These are phyloP conservation scores for Lepus americanus DNA, from an alignment of 2,113 vertebrate genomes.

Conservation along the genomic window DNA sequence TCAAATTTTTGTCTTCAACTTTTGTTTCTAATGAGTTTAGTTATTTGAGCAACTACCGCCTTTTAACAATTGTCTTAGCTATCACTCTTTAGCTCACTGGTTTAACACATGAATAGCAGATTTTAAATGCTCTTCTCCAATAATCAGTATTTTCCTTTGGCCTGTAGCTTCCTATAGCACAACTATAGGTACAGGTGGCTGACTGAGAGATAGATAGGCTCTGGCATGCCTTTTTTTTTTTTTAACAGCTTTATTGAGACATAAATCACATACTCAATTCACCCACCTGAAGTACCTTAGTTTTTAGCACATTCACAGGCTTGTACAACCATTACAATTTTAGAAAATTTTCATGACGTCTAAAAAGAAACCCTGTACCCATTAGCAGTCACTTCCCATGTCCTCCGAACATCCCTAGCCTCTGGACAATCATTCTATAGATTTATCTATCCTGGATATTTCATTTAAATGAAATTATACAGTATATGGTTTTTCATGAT, in stretches of 20 bases:
- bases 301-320: slow-evolving; percentile 37
- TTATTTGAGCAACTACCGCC: neutral
- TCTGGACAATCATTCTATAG: neutral
- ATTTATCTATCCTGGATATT: neutral
- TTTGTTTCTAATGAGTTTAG: slow-evolving; percentile 35
- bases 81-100: neutral
- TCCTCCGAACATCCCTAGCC: neutral
- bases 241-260: slow-evolving; percentile 14
- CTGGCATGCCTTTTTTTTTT: neutral
- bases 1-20: slow-evolving; percentile 28
- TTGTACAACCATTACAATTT: neutral
- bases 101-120: neutral
- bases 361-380: slow-evolving; percentile 13
- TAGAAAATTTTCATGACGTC: slow-evolving; percentile 32
- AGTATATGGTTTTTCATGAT: neutral
- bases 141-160: neutral
- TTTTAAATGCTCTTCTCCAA: neutral
- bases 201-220: neutral
- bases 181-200: neutral
- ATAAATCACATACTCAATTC: neutral
- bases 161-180: neutral
- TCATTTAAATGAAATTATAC: neutral
- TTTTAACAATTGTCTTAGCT: slow-evolving; percentile 22
- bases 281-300: neutral
- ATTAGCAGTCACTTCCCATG: neutral